Percentiles rank a stretch among this genome's conserved stretches.
Evolutionary conservation across 2,797 vertebrate species (phyloP).

Genomic region (Myotis pilosus): DNA sequence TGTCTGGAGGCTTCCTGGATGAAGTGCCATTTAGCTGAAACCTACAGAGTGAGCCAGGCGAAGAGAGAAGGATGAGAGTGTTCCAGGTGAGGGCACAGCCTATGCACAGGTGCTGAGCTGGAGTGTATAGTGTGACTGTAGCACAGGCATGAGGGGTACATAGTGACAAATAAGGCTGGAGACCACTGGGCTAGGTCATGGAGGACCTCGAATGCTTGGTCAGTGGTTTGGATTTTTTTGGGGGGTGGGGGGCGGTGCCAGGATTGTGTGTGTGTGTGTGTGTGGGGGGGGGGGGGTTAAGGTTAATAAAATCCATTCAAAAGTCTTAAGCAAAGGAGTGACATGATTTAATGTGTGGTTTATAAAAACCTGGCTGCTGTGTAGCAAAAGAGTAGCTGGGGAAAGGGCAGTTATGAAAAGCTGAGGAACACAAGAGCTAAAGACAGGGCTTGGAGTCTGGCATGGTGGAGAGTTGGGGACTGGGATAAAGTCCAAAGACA

Average conservation of each 20-base stretch:
- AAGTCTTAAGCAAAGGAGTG: background rate
- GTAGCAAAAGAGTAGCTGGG: background rate
- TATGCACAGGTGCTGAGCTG: background rate
- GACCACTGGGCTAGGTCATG: background rate
- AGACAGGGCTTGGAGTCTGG: background rate
- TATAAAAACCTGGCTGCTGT: background rate
- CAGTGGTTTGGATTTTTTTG: background rate
- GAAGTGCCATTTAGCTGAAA: background rate
- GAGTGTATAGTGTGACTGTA: background rate
- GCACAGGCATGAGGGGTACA: background rate
- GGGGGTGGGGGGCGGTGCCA: background rate
- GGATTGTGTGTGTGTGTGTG: background rate
- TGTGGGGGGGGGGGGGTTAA: background rate
- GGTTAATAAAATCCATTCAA: background rate
- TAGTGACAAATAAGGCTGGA: background rate
- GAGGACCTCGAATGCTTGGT: background rate
- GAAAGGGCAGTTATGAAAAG: background rate
- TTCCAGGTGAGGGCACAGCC: background rate
- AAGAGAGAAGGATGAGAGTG: background rate
- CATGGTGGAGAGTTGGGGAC: fast-evolving
- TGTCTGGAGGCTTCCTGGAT: background rate
- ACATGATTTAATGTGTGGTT: background rate
- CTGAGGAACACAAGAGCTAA: background rate
- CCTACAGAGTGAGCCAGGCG: background rate
- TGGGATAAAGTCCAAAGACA: background rate